Conservation (phyloP, 2,888 invertebrate genomes). For the Mechanitis mazaeus region DNA sequence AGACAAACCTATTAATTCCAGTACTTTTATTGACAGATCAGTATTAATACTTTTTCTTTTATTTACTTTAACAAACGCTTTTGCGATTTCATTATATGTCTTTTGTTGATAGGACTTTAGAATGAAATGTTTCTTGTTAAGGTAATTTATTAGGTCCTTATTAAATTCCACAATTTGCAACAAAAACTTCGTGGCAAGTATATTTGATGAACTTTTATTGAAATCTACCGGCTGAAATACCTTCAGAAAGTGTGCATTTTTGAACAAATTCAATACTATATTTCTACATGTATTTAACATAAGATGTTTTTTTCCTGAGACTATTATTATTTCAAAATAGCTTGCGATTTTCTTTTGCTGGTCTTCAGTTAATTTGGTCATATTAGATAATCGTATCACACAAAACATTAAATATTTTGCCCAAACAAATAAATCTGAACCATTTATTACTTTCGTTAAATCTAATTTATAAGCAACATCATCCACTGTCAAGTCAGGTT, state of each 20-base stretch:
- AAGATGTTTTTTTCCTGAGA: constrained; percentile 49
- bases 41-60: constrained; percentile 52
- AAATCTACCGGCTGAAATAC: constrained; percentile 55
- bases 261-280: constrained; percentile 52
- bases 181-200: constrained; percentile 55
- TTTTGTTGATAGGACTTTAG: constrained; percentile 74
- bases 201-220: constrained; percentile 44
- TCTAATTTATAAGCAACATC: constrained; percentile 45
- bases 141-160: constrained; percentile 48
- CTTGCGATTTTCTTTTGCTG: constrained; percentile 46
- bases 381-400: constrained; percentile 50
- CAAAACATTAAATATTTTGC: constrained; percentile 64
- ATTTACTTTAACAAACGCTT: constrained; percentile 66
- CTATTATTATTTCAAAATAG: constrained; percentile 53
- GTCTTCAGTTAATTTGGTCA: constrained; percentile 43
- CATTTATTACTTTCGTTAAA: constrained; percentile 40
- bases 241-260: constrained; percentile 59
- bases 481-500: constrained; percentile 42
- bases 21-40: constrained; percentile 54
- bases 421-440: constrained; percentile 60
- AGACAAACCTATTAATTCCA: constrained; percentile 60
- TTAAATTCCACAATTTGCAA: constrained; percentile 49
- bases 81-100: constrained; percentile 64
- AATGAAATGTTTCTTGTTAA: constrained; percentile 50
- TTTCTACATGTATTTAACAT: constrained; percentile 49